A percentile compares a stretch with the other conserved stretches of the same genome.
phyloP scores from a whole-genome alignment of 2,888 invertebrate genomes.

The Venusia cambrica region DNA sequence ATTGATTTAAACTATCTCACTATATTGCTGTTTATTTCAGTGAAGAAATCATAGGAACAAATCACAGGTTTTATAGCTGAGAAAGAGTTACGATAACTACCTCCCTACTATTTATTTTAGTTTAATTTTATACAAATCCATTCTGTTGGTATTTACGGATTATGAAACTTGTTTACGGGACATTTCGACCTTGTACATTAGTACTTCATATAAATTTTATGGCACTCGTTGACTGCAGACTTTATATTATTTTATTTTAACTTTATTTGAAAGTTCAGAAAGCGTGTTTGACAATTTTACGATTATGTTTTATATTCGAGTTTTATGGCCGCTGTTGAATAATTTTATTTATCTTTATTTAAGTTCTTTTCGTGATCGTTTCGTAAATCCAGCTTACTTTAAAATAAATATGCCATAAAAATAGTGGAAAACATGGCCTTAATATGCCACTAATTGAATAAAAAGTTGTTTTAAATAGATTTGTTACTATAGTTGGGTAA shows the following conservation, averaged over 20 bases:
- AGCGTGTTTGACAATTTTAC: constrained; percentile 31
- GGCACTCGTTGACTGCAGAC: constrained; percentile 25
- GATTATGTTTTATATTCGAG: constrained; percentile 25
- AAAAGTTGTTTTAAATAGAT: too few species aligned
- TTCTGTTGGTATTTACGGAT: constrained; percentile 35
- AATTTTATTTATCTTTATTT: constrained; percentile 26
- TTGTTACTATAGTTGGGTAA: too few species aligned
- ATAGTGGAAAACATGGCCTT: too few species aligned
- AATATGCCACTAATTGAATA: too few species aligned
- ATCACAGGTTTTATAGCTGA: too few species aligned
- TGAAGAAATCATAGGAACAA: too few species aligned
- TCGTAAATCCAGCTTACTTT: constrained; percentile 17
- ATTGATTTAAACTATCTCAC: too few species aligned
- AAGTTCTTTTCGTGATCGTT: constrained; percentile 22
- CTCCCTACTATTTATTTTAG: too few species aligned
- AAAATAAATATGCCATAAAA: constrained; percentile 5
- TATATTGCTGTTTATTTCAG: too few species aligned
- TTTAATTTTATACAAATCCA: constrained; percentile 19
- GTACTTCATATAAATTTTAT: constrained; percentile 30
- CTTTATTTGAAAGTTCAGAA: constrained; percentile 25
- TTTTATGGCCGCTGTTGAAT: constrained; percentile 18
- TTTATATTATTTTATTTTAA: constrained; percentile 27
- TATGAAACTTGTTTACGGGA: constrained; percentile 30
- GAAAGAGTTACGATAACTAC: too few species aligned
- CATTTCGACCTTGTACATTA: constrained; percentile 29